These are phyloP conservation scores for Chloropsis hardwickii DNA, from an alignment of 2,113 vertebrate species.

Conservation along the genomic window DNA sequence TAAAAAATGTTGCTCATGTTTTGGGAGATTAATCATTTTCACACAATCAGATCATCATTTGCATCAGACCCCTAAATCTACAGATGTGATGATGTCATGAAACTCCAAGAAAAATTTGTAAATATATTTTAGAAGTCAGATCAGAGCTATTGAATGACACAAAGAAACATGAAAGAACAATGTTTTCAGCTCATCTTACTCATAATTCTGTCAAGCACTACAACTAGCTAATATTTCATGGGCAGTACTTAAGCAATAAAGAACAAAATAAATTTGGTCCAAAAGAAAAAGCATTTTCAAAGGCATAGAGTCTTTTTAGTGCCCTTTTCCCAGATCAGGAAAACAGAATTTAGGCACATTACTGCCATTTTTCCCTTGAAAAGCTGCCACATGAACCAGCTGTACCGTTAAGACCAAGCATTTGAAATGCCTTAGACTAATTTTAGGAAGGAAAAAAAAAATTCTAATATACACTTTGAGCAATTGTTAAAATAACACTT, in stretches of 20 bases:
- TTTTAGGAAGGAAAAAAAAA: not conserved
- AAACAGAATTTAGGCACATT: not conserved
- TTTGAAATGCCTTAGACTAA: not conserved
- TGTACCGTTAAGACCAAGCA: not conserved
- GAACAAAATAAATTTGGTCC: not conserved
- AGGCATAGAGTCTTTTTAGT: not conserved
- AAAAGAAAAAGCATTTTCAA: not conserved
- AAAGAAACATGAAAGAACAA: not conserved
- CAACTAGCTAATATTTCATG: not conserved
- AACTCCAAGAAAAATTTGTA: not conserved
- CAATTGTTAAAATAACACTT: not conserved
- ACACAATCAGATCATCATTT: slow-evolving; percentile 19
- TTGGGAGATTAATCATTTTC: slow-evolving; percentile 15
- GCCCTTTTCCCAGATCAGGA: not conserved
- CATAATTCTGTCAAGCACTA: not conserved
- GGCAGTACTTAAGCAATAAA: not conserved
- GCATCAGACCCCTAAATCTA: slow-evolving; percentile 5
- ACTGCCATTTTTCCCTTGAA: not conserved
- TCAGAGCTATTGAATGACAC: not conserved
- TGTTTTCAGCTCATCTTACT: not conserved
- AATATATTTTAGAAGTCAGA: not conserved
- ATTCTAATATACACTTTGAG: not conserved
- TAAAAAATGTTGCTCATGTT: not conserved
- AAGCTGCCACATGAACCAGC: not conserved
- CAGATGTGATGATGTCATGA: not conserved